phyloP scores from a whole-genome alignment of 2,888 invertebrate species.

The Lampropteryx suffumata region DNA sequence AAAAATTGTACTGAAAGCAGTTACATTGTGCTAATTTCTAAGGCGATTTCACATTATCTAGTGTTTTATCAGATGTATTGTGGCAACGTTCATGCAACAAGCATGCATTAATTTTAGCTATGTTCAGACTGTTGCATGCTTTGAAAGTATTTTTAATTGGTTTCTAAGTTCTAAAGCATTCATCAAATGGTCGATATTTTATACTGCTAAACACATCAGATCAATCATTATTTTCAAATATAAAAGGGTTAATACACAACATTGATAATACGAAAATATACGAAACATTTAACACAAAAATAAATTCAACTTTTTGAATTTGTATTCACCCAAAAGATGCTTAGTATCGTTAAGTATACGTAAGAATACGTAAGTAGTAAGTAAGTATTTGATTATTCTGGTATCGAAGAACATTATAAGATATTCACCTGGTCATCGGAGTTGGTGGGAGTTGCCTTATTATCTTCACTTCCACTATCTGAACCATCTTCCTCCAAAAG shows the following conservation, averaged over 20 bases:
- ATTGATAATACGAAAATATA: neutral
- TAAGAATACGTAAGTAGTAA: too few species aligned
- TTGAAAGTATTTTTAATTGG: slow-evolving; percentile 8
- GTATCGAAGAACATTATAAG: slow-evolving; percentile 8
- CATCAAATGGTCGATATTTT: slow-evolving; percentile 18
- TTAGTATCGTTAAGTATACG: neutral
- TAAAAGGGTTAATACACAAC: too few species aligned
- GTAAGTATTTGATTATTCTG: slow-evolving; percentile 7
- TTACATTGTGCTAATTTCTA: slow-evolving; percentile 23
- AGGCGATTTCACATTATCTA: slow-evolving; percentile 31
- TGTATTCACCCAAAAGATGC: neutral
- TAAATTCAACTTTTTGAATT: too few species aligned
- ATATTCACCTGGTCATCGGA: slow-evolving; percentile 81
- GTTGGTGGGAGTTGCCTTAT: slow-evolving; percentile 75
- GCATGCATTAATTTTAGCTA: slow-evolving; percentile 57
- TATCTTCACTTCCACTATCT: slow-evolving; percentile 82
- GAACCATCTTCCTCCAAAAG: slow-evolving; percentile 92
- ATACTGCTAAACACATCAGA: slow-evolving; percentile 6
- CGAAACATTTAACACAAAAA: too few species aligned
- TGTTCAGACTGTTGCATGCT: slow-evolving; percentile 56
- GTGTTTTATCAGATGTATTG: slow-evolving; percentile 8
- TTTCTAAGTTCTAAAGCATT: slow-evolving; percentile 28
- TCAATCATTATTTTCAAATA: slow-evolving; percentile 5
- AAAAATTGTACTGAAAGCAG: slow-evolving; percentile 10
- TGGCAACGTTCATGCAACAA: slow-evolving; percentile 63